A percentile compares a stretch with the other conserved stretches of the same genome.
phyloP scores from a whole-genome alignment of 2,797 vertebrate species.

The Gila robusta region DNA sequence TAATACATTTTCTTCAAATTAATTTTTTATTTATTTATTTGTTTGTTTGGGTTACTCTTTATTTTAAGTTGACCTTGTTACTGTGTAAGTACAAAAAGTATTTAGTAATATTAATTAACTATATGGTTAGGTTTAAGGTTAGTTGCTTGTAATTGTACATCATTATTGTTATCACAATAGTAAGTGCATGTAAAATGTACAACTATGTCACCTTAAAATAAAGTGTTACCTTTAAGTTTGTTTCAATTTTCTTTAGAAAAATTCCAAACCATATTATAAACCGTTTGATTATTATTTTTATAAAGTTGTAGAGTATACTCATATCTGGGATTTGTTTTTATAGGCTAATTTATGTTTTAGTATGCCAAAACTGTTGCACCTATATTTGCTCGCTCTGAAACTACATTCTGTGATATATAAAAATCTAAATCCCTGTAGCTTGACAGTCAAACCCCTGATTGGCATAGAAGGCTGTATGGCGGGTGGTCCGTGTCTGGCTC shows the following conservation, averaged over 20 bases:
- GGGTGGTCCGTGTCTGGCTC: constrained; percentile 58
- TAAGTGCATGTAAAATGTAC: neutral
- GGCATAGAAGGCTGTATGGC: constrained; percentile 30
- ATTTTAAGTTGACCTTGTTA: neutral
- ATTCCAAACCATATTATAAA: neutral
- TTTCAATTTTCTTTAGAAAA: neutral
- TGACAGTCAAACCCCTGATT: constrained; percentile 32
- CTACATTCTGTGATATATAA: neutral
- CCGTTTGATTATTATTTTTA: neutral
- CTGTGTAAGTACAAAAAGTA: neutral
- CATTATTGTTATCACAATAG: neutral
- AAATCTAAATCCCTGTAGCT: constrained; percentile 25
- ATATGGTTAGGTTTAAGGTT: neutral
- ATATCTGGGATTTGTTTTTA: neutral
- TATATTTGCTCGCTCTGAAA: neutral
- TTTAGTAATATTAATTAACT: neutral
- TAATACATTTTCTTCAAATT: neutral
- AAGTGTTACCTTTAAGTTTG: neutral
- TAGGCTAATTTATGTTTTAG: neutral
- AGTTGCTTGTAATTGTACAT: neutral
- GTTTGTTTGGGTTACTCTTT: neutral
- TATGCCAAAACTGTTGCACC: neutral
- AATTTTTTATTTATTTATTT: no score
- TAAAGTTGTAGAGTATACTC: neutral
- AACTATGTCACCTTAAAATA: neutral